Conservation (phyloP, 2,113 vertebrate species). For the Sus scrofa region T2T-Sscrofa CM000830.6:10850501-10851000, state of each 20-base stretch:
- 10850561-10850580: not conserved
- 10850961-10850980: not conserved
- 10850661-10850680: not conserved
- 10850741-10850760: not conserved
- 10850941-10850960: not conserved
- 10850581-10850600: not conserved
- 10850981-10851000: not conserved
- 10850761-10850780: not conserved
- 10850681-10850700: not conserved
- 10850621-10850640: not conserved
- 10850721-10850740: not conserved
- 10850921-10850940: not conserved
- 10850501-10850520: not conserved
- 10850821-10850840: not conserved
- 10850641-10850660: not conserved
- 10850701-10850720: not conserved
- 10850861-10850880: too few species aligned
- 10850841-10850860: not conserved
- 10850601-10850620: not conserved
- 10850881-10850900: not conserved
- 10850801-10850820: not conserved
- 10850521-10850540: constrained; percentile 27
- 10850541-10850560: not conserved
- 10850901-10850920: not conserved
- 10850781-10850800: not conserved